Base-by-base conservation (phyloP, 2,797 vertebrate genomes). In the Pseudochirops cupreus region DNA sequence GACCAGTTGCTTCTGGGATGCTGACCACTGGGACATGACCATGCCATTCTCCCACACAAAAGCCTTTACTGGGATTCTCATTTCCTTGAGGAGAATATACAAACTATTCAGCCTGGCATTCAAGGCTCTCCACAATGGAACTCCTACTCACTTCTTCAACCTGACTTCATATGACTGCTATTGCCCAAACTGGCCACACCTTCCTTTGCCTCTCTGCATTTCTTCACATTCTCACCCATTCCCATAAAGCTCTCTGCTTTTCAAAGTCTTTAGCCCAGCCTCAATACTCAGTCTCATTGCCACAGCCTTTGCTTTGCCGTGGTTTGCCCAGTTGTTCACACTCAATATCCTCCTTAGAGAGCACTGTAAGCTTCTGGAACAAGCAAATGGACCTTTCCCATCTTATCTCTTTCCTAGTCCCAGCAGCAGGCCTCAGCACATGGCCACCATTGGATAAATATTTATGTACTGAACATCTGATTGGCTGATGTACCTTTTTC, bases 381-480 rank as follows among this genome's bases (percentile, higher is more conserved):
- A 1, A 26, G 74, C 6, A 2, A 21, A 10, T 1, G 3, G 74
- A 26, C 24, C 16, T 46, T 26, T 87, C 74, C 39, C 21, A 26
- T 50, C 10, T 0, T 11, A 5, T 87, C 74, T 50, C 7, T 1
- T 11, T 50, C 39, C 74, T 18, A 0, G 39, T 9, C 39, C 39
- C 39, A 26, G 9, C 74, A 26, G 7, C 16, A 0, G 21, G 3
- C 7, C 39, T 87, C n/a, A 24, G 18, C 7, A 10, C n/a, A 21
- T 24, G 18, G 18, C 0, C 18, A 6, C 18, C n/a, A 46, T 7
- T 39, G n/a, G 5, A 82, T 82, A 0, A 24, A 46, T 46, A 24
- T 7, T 24, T 10, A 18, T 12, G 0, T 33, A 14, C 28, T 13
- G 1, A 62, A 13, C 1, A 14, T 14, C 1, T 5, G 31, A 31